Percentiles rank a stretch among this genome's conserved stretches.
These are phyloP conservation scores for Tragelaphus imberbis DNA, from an alignment of 2,113 vertebrate species.

Conservation along the genomic window DNA sequence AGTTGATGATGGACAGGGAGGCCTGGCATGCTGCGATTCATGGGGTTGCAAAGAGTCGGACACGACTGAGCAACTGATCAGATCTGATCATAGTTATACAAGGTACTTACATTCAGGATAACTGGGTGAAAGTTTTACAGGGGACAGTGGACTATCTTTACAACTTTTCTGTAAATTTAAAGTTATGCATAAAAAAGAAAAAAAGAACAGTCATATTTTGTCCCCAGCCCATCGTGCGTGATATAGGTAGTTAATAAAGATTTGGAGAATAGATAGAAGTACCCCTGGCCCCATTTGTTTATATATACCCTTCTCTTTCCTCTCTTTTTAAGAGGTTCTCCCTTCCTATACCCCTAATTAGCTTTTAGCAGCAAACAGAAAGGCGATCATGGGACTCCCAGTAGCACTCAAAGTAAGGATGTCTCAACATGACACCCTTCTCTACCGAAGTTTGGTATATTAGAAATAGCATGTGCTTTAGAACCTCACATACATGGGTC, in stretches of 20 bases:
- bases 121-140: not conserved
- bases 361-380: not conserved
- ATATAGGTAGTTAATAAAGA: not conserved
- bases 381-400: not conserved
- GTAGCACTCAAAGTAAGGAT: not conserved
- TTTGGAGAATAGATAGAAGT: not conserved
- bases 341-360: not conserved
- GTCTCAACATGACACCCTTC: not conserved
- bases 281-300: not conserved
- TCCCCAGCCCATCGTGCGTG: not conserved
- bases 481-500: not conserved
- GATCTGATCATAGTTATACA: not conserved
- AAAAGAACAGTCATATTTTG: not conserved
- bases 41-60: no score
- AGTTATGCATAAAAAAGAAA: not conserved
- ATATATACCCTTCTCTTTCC: not conserved
- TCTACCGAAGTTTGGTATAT: not conserved
- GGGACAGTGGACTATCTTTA: not conserved
- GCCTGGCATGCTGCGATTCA: no score
- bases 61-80: no score
- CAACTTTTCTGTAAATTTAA: not conserved
- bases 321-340: not conserved
- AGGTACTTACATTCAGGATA: not conserved
- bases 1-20: no score
- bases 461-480: not conserved